phyloP scores from a whole-genome alignment of 2,113 vertebrate genomes.

The Scartelaos histophorus region DNA sequence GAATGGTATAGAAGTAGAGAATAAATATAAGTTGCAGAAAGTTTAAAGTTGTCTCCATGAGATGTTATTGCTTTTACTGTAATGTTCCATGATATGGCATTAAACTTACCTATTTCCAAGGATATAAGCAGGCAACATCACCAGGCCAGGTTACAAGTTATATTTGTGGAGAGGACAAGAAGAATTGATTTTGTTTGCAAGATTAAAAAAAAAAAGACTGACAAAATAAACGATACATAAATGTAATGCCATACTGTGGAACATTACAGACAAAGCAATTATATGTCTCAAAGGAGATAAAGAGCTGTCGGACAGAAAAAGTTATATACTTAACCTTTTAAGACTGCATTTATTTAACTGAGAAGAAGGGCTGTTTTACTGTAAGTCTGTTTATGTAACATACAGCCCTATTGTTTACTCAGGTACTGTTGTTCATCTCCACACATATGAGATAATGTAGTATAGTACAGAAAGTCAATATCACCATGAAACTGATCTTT shows the following conservation, averaged over 20 bases:
- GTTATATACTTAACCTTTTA: neutral
- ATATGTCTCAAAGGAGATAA: too few relatives aligned
- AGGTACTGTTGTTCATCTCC: neutral
- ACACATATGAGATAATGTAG: neutral
- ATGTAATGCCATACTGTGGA: too few relatives aligned
- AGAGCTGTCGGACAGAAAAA: neutral
- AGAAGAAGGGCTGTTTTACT: neutral
- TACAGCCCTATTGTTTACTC: neutral
- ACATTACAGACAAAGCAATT: too few relatives aligned
- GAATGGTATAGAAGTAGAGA: neutral
- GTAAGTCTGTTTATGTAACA: neutral
- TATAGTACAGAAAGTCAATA: constrained; percentile 5
- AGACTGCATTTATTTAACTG: neutral
- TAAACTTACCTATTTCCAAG: too few relatives aligned
- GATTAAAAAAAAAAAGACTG: too few relatives aligned
- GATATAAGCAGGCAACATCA: too few relatives aligned
- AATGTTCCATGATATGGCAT: too few relatives aligned
- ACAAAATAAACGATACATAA: too few relatives aligned
- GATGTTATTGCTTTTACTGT: too few relatives aligned
- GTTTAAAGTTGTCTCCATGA: neutral
- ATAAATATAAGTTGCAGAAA: neutral
- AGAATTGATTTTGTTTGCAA: too few relatives aligned
- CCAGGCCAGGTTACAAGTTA: too few relatives aligned
- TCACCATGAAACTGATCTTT: constrained; percentile 4
- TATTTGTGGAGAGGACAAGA: too few relatives aligned